Conservation (phyloP, 2,113 vertebrate species). For the Heliornis fulica region DNA sequence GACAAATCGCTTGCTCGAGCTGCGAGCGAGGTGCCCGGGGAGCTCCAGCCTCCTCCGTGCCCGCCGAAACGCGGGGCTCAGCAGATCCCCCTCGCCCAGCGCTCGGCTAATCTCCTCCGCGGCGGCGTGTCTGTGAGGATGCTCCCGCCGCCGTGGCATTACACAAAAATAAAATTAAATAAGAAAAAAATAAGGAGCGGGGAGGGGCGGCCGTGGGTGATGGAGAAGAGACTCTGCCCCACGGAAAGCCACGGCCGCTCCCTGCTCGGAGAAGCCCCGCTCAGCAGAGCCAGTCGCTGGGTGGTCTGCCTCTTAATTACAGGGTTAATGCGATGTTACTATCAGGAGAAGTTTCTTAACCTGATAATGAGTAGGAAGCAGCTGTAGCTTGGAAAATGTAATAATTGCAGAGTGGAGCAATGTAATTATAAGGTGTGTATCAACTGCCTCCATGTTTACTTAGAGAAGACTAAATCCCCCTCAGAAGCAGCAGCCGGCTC, state of each 20-base stretch:
- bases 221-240: background rate
- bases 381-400: constrained; percentile 72
- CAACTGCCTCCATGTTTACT: constrained; percentile 65
- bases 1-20: background rate
- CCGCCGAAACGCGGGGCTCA: background rate
- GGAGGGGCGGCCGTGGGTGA: background rate
- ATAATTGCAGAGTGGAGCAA: constrained; percentile 69
- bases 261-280: background rate
- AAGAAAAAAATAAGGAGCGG: too few species aligned
- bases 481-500: background rate
- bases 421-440: constrained; percentile 71
- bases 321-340: constrained; percentile 55
- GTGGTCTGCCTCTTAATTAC: constrained; percentile 69
- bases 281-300: background rate
- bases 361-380: constrained; percentile 74
- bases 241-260: background rate
- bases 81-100: background rate
- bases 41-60: fast-evolving
- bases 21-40: background rate
- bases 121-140: background rate
- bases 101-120: fast-evolving
- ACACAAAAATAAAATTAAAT: too few species aligned
- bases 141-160: too few species aligned
- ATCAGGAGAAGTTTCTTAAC: constrained; percentile 69
- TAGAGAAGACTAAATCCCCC: constrained; percentile 34